These are phyloP conservation scores for Proales similis DNA, from an alignment of 1,140 invertebrate genomes.

Conservation along the genomic window DNA sequence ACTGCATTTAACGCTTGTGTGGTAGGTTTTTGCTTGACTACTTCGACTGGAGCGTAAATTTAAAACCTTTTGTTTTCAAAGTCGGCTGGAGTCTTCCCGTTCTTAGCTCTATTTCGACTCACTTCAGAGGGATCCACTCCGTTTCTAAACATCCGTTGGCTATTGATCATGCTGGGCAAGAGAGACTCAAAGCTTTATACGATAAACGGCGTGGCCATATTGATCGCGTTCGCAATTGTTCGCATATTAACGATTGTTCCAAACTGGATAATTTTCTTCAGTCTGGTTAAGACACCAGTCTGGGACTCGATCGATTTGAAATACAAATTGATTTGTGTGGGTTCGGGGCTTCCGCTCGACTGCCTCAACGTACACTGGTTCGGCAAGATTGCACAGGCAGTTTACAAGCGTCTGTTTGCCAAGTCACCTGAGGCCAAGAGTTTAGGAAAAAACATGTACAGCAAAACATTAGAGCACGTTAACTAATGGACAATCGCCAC, in stretches of 20 bases:
- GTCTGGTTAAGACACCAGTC: constrained; percentile 8
- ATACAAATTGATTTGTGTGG: constrained; percentile 23
- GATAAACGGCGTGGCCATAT: constrained; percentile 10
- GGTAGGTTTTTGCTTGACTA: constrained; percentile 6
- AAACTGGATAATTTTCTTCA: constrained; percentile 29
- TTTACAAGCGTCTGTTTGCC: not conserved
- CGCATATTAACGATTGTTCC: constrained; percentile 19
- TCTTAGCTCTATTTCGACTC: constrained; percentile 16
- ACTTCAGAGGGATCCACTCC: constrained; percentile 15
- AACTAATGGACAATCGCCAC: no score
- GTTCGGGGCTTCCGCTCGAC: constrained; percentile 10
- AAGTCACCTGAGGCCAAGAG: no score
- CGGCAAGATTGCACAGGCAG: constrained; percentile 9
- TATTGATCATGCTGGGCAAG: constrained; percentile 11
- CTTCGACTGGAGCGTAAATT: not conserved
- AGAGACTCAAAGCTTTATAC: constrained; percentile 19
- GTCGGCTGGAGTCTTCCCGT: constrained; percentile 31
- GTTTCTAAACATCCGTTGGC: constrained; percentile 24
- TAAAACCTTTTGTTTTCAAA: constrained; percentile 4
- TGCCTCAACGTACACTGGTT: constrained; percentile 32
- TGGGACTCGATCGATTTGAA: constrained; percentile 11
- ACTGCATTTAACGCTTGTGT: constrained; percentile 21
- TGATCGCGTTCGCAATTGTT: constrained; percentile 12
- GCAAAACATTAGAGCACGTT: no score
- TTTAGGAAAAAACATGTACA: no score